These are phyloP conservation scores for Poecile montanus DNA, from an alignment of 2,797 vertebrate genomes.

Conservation along the genomic window DNA sequence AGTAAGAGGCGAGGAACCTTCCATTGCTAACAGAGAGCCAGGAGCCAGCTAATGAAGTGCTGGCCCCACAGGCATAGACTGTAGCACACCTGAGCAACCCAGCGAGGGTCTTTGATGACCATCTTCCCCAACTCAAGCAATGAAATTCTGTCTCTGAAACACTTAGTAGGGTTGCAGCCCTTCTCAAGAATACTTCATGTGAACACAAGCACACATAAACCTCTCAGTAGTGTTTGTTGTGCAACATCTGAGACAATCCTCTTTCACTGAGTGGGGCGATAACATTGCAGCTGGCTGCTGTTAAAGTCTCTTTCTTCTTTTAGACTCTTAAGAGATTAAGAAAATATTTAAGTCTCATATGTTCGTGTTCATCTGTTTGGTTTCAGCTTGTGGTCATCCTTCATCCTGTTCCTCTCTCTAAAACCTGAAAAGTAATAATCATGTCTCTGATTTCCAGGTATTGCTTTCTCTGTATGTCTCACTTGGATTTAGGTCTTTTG, in stretches of 20 bases:
- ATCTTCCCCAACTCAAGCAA: background rate
- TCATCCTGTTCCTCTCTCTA: background rate
- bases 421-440: background rate
- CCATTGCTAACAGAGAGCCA: background rate
- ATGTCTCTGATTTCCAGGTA: background rate
- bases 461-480: background rate
- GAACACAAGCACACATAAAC: background rate
- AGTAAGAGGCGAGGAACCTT: background rate
- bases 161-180: background rate
- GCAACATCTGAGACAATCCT: background rate
- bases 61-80: background rate
- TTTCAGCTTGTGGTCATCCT: background rate
- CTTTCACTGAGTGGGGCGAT: background rate
- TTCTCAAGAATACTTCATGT: rapidly evolving
- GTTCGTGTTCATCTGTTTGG: background rate
- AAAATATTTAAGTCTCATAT: background rate
- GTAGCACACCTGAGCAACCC: background rate
- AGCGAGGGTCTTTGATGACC: background rate
- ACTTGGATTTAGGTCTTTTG: background rate
- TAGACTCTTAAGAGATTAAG: background rate
- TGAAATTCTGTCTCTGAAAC: background rate
- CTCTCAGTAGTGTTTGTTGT: background rate
- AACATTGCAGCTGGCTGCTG: background rate
- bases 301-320: background rate
- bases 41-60: background rate